Conservation (phyloP, 2,888 invertebrate species). For the Mesorhabditis belari region DNA sequence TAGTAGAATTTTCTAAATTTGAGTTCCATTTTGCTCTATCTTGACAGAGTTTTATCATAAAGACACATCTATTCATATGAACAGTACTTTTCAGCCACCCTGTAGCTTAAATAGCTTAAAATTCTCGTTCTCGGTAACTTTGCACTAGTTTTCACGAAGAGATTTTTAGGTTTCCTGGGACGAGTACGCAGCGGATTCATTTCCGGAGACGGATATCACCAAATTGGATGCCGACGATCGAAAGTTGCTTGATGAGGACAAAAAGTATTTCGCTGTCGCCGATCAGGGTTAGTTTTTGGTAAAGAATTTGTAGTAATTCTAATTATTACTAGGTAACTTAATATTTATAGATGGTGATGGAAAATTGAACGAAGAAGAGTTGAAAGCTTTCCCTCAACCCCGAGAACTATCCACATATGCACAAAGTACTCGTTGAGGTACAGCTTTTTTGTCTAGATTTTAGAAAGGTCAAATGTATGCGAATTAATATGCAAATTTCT, state of each 20-base stretch:
- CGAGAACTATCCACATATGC: slow-evolving; percentile 82
- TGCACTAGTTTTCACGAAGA: too few species aligned
- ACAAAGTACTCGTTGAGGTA: slow-evolving; percentile 61
- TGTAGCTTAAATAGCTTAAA: too few species aligned
- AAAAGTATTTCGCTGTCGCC: slow-evolving; percentile 66
- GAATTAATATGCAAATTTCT: slow-evolving; percentile 2
- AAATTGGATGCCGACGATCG: slow-evolving; percentile 31
- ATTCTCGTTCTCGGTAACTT: too few species aligned
- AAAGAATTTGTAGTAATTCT: neutral
- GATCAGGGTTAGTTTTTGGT: slow-evolving; percentile 43
- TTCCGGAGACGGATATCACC: slow-evolving; percentile 59
- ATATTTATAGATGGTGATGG: slow-evolving; percentile 67
- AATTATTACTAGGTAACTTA: neutral
- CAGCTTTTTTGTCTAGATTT: neutral
- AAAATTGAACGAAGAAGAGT: slow-evolving; percentile 70
- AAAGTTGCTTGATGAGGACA: slow-evolving; percentile 67
- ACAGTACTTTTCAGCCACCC: too few species aligned
- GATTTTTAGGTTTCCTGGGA: slow-evolving; percentile 71
- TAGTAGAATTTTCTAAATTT: neutral
- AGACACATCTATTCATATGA: too few species aligned
- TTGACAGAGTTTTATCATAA: slow-evolving; percentile 59
- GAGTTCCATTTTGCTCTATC: neutral
- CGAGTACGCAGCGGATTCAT: slow-evolving; percentile 82
- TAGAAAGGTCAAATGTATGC: neutral
- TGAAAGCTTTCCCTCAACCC: slow-evolving; percentile 83